These are phyloP conservation scores for Drosophila mayri DNA, from an alignment of 1,140 invertebrate genomes.

Conservation along the genomic window DNA sequence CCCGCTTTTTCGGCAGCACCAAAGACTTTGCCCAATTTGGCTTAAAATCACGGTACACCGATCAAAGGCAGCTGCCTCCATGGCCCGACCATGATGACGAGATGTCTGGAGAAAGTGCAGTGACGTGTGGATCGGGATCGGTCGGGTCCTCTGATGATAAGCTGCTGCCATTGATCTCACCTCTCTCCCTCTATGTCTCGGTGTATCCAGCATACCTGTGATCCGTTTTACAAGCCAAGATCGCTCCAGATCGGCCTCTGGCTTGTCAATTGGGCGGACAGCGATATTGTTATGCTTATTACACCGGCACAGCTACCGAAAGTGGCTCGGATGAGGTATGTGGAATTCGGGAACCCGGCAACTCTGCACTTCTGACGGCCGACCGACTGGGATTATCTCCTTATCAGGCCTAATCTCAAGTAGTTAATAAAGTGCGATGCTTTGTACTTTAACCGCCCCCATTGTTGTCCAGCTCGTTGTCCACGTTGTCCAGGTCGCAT, in stretches of 20 bases:
- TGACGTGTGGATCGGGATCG: slow-evolving; percentile 69
- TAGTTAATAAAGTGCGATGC: slow-evolving; percentile 85
- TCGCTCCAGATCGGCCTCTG: slow-evolving; percentile 63
- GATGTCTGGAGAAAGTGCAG: slow-evolving; percentile 70
- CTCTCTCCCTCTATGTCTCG: slow-evolving; percentile 38
- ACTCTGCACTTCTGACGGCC: slow-evolving; percentile 65
- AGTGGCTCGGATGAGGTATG: slow-evolving; percentile 2
- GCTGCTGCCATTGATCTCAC: slow-evolving; percentile 82
- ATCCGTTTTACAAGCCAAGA: slow-evolving; percentile 72
- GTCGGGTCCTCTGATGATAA: slow-evolving; percentile 36
- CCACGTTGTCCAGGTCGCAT: slow-evolving; percentile 43
- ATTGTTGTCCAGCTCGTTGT: slow-evolving; percentile 57
- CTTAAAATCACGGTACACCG: slow-evolving; percentile 83
- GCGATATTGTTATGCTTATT: slow-evolving; percentile 84
- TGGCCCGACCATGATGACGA: slow-evolving; percentile 45
- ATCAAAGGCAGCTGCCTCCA: slow-evolving; percentile 78
- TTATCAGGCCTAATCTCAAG: slow-evolving; percentile 85
- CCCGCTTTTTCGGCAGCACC: slow-evolving; percentile 40
- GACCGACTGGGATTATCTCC: slow-evolving; percentile 80
- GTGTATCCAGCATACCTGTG: slow-evolving; percentile 58
- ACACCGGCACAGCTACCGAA: slow-evolving; percentile 79
- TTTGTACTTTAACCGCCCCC: slow-evolving; percentile 81
- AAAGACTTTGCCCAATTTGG: slow-evolving; percentile 74
- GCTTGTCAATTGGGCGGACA: slow-evolving; percentile 82
- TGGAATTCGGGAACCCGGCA: slow-evolving; percentile 28